These are phyloP conservation scores for Sebastes trivittatus DNA, from an alignment of 2,797 vertebrate genomes.

Conservation along the genomic window DNA sequence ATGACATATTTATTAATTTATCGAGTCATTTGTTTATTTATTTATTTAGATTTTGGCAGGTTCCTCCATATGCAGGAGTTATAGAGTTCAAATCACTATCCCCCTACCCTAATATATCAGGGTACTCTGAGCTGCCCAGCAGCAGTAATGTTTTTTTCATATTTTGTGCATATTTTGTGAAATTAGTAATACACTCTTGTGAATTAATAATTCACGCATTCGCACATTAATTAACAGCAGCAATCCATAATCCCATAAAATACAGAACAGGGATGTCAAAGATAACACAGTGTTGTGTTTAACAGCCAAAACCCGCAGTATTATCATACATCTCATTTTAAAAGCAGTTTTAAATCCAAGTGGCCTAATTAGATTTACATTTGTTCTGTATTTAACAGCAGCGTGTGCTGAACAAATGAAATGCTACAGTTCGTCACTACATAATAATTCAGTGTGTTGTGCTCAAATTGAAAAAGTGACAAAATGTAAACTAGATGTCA, in stretches of 20 bases:
- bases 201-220: slow-evolving; percentile 2
- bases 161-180: not conserved
- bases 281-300: not conserved
- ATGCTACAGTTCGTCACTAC: not conserved
- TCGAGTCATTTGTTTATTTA: too few relatives aligned
- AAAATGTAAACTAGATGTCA: not conserved
- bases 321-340: not conserved
- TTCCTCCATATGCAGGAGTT: not conserved
- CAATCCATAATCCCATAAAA: not conserved
- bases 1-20: too few relatives aligned
- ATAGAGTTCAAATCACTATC: not conserved
- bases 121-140: not conserved
- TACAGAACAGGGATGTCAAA: not conserved
- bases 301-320: not conserved
- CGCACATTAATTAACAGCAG: not conserved
- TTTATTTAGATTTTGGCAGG: too few relatives aligned
- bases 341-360: not conserved
- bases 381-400: not conserved
- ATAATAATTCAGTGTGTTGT: not conserved
- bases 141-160: not conserved
- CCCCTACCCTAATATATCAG: not conserved
- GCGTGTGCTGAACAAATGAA: not conserved
- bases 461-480: not conserved
- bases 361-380: not conserved
- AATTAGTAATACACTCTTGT: not conserved